Percentiles rank a stretch among this genome's conserved stretches.
Evolutionary conservation across 1,140 invertebrate species (phyloP).

Genomic region (Euborellia annulipes): DNA sequence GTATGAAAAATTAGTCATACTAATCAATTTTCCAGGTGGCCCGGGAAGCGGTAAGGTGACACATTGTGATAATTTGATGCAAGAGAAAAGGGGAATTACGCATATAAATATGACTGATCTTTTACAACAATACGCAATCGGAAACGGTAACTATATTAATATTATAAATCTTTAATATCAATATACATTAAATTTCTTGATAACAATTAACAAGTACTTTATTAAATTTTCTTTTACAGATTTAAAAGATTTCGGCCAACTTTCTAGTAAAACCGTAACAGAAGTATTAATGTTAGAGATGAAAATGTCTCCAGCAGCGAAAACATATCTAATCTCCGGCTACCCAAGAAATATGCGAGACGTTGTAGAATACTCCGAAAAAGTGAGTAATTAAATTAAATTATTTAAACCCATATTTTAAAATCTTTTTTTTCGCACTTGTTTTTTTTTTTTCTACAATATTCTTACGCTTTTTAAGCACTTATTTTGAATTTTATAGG

Average conservation of each 20-base stretch:
- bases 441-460: not conserved
- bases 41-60: slow-evolving; percentile 86
- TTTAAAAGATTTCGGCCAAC: slow-evolving; percentile 66
- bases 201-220: not conserved
- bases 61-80: slow-evolving; percentile 74
- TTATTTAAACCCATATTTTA: not conserved
- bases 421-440: too few species aligned
- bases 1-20: too few species aligned
- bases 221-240: slow-evolving; percentile 34
- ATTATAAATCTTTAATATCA: too few species aligned
- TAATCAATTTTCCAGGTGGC: slow-evolving; percentile 50
- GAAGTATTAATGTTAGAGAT: slow-evolving; percentile 85
- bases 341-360: slow-evolving; percentile 87
- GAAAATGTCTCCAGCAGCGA: slow-evolving; percentile 76
- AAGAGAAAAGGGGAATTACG: slow-evolving; percentile 62
- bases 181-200: slow-evolving; percentile 9
- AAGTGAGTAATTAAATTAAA: slow-evolving; percentile 39
- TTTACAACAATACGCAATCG: slow-evolving; percentile 70
- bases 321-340: slow-evolving; percentile 87
- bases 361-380: slow-evolving; percentile 77
- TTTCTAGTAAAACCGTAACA: slow-evolving; percentile 71
- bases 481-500: too few species aligned
- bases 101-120: slow-evolving; percentile 86
- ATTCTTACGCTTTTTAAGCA: too few species aligned
- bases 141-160: slow-evolving; percentile 59